phyloP scores from a whole-genome alignment of 2,888 invertebrate species.

The Heliothis peltigera region DNA sequence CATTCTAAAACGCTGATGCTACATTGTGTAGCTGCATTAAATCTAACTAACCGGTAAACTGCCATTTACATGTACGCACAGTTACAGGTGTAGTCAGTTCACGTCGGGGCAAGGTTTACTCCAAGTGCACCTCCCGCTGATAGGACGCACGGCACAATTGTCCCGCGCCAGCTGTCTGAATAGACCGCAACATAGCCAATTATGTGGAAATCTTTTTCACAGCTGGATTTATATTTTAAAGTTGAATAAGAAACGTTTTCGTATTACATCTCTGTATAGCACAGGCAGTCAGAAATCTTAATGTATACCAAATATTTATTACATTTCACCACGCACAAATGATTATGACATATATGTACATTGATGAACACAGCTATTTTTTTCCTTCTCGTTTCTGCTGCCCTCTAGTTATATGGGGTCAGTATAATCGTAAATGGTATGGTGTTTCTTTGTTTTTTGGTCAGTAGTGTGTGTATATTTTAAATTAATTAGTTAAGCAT shows the following conservation, averaged over 20 bases:
- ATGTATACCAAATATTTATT: no score
- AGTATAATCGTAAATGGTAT: no score
- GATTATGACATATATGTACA: no score
- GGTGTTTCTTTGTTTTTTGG: no score
- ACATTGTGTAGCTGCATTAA: background rate
- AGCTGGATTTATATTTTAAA: slow-evolving; percentile 9
- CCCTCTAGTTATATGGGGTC: no score
- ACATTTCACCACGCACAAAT: no score
- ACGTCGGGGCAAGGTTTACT: slow-evolving; percentile 17
- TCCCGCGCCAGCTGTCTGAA: slow-evolving; percentile 41
- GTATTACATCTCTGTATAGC: no score
- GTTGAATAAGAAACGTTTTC: background rate
- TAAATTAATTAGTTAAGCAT: slow-evolving; percentile 10
- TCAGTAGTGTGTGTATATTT: slow-evolving; percentile 8
- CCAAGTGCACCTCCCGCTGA: slow-evolving; percentile 29
- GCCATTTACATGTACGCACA: background rate
- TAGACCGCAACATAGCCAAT: slow-evolving; percentile 48
- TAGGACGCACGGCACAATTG: slow-evolving; percentile 35
- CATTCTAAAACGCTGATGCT: no score
- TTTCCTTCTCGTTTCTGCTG: no score
- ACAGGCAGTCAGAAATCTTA: no score
- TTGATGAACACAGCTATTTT: no score
- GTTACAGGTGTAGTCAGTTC: slow-evolving; percentile 9
- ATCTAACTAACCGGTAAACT: background rate
- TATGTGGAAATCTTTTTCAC: slow-evolving; percentile 41